A percentile compares a stretch with the other conserved stretches of the same genome.
phyloP scores from a whole-genome alignment of 2,888 invertebrate species.

The Laspeyria flexula region DNA sequence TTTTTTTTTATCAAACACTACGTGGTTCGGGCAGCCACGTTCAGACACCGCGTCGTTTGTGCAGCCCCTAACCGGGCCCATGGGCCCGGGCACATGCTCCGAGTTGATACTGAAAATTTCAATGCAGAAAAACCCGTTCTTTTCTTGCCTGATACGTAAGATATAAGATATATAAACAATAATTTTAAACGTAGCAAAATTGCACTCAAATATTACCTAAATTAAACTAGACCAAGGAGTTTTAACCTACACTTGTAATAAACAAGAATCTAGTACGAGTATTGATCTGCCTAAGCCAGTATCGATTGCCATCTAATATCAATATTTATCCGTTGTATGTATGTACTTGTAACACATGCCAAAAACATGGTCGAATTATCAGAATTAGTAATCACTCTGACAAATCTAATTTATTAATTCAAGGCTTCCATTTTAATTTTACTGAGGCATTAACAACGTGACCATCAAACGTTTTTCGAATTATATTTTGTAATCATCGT shows the following conservation, averaged over 20 bases:
- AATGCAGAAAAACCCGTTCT: too few species aligned
- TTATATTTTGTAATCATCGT: slow-evolving; percentile 27
- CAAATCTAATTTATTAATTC: slow-evolving; percentile 41
- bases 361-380: slow-evolving; percentile 39
- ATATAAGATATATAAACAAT: too few species aligned
- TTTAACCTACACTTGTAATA: slow-evolving; percentile 16
- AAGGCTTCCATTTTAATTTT: slow-evolving; percentile 46
- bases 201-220: not conserved
- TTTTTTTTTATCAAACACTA: too few species aligned
- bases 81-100: too few species aligned
- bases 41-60: too few species aligned
- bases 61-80: too few species aligned
- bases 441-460: slow-evolving; percentile 35
- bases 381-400: slow-evolving; percentile 43
- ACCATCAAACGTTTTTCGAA: slow-evolving; percentile 34
- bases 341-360: slow-evolving; percentile 29
- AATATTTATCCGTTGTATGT: slow-evolving; percentile 21
- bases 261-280: slow-evolving; percentile 12
- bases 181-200: too few species aligned
- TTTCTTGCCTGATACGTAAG: too few species aligned
- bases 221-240: not conserved
- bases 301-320: slow-evolving; percentile 33
- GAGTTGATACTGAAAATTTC: too few species aligned
- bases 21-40: too few species aligned
- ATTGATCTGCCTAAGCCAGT: slow-evolving; percentile 24